These are phyloP conservation scores for Athrips mouffetella DNA, from an alignment of 2,888 invertebrate species.

Conservation along the genomic window DNA sequence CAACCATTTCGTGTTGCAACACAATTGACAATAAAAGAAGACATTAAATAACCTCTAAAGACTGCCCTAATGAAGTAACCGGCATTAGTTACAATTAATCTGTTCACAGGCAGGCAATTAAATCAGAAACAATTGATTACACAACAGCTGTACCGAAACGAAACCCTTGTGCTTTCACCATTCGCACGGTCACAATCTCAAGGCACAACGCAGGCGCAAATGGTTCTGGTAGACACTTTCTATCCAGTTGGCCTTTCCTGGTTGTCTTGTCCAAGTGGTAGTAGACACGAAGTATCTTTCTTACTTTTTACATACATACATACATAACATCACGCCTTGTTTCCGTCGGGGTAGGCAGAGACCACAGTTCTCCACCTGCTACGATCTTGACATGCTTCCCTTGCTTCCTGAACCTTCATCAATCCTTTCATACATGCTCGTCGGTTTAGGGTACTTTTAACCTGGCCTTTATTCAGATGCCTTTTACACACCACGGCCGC, in stretches of 20 bases:
- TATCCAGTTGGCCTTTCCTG: conserved; percentile 40
- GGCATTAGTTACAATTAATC: conserved; percentile 16
- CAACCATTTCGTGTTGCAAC: neutral
- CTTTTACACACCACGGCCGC: no score
- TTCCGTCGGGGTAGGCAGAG: no score
- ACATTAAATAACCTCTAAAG: neutral
- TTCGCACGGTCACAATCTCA: conserved; percentile 55
- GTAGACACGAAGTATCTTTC: no score
- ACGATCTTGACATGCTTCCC: no score
- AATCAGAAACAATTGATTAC: conserved; percentile 18
- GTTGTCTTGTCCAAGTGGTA: conserved; percentile 24
- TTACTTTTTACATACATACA: no score
- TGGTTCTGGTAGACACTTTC: conserved; percentile 51
- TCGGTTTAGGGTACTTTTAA: no score
- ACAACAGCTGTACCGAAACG: conserved; percentile 12
- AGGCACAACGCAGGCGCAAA: conserved; percentile 28
- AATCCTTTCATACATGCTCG: no score
- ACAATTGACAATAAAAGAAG: conserved; percentile 4
- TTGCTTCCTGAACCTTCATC: no score
- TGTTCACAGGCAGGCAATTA: conserved; percentile 8
- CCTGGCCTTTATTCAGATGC: no score
- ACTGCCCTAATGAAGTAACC: conserved; percentile 26
- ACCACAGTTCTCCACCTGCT: no score
- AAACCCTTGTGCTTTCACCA: conserved; percentile 56
- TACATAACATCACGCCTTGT: no score